A percentile compares a stretch with the other conserved stretches of the same genome.
Evolutionary conservation across 2,113 vertebrate genomes (phyloP).

Genomic region (Psammodynastes pulverulentus): DNA sequence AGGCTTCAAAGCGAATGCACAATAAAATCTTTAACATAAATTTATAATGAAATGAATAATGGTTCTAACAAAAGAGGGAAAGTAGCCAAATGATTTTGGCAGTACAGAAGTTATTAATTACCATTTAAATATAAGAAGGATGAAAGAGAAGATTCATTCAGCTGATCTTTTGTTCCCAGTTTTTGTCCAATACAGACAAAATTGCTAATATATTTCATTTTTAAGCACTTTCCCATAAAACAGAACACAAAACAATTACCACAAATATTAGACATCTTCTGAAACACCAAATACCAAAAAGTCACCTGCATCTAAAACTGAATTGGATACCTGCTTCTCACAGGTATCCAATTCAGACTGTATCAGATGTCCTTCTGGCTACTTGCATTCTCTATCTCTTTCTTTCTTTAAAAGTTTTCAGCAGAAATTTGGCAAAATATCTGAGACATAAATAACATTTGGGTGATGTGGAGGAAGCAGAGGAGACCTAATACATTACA

Average conservation of each 20-base stretch:
- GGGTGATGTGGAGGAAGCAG: not conserved
- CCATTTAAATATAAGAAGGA: constrained; percentile 41
- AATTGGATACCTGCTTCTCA: constrained; percentile 57
- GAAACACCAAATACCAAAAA: constrained; percentile 53
- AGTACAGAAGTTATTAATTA: constrained; percentile 47
- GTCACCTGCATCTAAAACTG: constrained; percentile 46
- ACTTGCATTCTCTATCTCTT: constrained; percentile 46
- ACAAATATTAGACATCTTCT: constrained; percentile 52
- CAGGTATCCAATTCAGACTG: constrained; percentile 58
- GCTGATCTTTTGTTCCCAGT: constrained; percentile 45
- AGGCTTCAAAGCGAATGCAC: not conserved
- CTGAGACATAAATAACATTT: constrained; percentile 15
- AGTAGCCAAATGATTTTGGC: constrained; percentile 32
- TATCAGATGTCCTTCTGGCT: constrained; percentile 47
- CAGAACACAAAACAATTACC: constrained; percentile 19
- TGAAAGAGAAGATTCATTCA: constrained; percentile 39
- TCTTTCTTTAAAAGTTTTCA: constrained; percentile 25
- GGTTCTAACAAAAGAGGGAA: constrained; percentile 26
- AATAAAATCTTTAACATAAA: constrained; percentile 11
- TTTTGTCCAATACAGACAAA: constrained; percentile 42
- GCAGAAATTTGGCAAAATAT: constrained; percentile 24
- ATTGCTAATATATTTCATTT: constrained; percentile 56
- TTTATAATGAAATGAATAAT: constrained; percentile 25
- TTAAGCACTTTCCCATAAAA: constrained; percentile 22
- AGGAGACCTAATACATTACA: not conserved